phyloP scores from a whole-genome alignment of 2,797 vertebrate species.

The Pitangus sulphuratus region DNA sequence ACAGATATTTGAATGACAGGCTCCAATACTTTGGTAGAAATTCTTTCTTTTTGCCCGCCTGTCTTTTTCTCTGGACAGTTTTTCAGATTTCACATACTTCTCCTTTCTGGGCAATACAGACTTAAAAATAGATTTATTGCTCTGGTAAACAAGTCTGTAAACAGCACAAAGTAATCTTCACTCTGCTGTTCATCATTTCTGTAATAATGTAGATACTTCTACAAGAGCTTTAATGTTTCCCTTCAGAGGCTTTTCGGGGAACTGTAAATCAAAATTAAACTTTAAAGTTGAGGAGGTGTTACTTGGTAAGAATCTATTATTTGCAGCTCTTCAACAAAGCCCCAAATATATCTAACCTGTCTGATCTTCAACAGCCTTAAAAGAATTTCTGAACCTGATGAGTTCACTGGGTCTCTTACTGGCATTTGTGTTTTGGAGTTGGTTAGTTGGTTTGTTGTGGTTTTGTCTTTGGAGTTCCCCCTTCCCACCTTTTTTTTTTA shows the following conservation, averaged over 20 bases:
- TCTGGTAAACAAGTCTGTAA: constrained; percentile 63
- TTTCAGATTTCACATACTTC: constrained; percentile 1
- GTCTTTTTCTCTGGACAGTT: neutral
- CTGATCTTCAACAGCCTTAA: neutral
- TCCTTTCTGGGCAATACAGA: constrained; percentile 32
- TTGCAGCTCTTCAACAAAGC: constrained; percentile 13
- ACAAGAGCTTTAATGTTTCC: constrained; percentile 8
- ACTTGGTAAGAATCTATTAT: neutral
- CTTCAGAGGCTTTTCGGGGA: constrained; percentile 29
- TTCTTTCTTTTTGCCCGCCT: neutral
- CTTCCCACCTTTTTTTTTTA: too few species aligned
- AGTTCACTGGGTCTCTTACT: neutral
- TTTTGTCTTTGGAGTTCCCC: neutral
- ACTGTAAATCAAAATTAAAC: constrained; percentile 53
- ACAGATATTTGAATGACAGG: neutral
- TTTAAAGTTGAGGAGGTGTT: neutral
- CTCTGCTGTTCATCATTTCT: constrained; percentile 52
- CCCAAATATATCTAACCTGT: neutral
- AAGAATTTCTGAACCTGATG: neutral
- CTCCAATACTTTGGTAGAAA: neutral
- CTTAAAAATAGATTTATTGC: constrained; percentile 56
- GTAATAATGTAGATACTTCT: constrained; percentile 63
- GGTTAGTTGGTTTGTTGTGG: neutral
- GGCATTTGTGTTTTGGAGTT: fast-evolving
- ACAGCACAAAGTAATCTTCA: constrained; percentile 37